Evolutionary conservation across 2,888 invertebrate species (phyloP).

Genomic region (Leucozona laternaria): DNA sequence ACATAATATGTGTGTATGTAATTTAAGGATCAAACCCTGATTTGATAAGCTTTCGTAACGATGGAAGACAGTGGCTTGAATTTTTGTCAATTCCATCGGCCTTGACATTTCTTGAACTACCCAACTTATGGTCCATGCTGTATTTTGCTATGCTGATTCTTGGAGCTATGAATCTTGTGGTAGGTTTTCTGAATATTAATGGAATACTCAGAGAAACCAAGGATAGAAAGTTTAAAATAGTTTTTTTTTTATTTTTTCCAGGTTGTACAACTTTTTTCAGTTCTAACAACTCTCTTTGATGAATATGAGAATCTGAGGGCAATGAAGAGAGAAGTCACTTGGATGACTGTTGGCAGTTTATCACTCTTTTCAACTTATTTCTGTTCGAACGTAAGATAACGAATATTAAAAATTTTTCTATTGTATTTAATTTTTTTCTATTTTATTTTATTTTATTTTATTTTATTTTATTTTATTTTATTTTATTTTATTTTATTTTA

Average conservation of each 20-base stretch:
- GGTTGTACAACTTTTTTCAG: constrained; percentile 79
- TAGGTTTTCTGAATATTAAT: background rate
- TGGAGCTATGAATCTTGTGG: constrained; percentile 66
- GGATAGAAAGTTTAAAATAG: background rate
- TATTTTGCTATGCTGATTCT: constrained; percentile 67
- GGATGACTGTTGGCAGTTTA: constrained; percentile 70
- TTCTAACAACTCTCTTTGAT: constrained; percentile 80
- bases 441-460: background rate
- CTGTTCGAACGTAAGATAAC: constrained; percentile 73
- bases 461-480: no score
- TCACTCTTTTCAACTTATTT: constrained; percentile 61
- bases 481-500: no score
- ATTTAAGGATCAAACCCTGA: constrained; percentile 49
- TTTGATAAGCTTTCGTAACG: constrained; percentile 75
- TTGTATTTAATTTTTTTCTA: no score
- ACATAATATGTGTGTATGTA: no score
- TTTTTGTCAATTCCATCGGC: constrained; percentile 56
- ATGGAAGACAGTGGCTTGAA: constrained; percentile 71
- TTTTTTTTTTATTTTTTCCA: constrained; percentile 7
- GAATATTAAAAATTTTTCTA: no score
- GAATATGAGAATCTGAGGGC: constrained; percentile 80
- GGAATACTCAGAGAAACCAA: background rate
- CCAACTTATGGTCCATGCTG: constrained; percentile 68
- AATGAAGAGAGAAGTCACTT: constrained; percentile 78
- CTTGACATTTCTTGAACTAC: constrained; percentile 55